Base-by-base conservation (phyloP, 2,113 vertebrate species). In the Zingel zingel region DNA sequence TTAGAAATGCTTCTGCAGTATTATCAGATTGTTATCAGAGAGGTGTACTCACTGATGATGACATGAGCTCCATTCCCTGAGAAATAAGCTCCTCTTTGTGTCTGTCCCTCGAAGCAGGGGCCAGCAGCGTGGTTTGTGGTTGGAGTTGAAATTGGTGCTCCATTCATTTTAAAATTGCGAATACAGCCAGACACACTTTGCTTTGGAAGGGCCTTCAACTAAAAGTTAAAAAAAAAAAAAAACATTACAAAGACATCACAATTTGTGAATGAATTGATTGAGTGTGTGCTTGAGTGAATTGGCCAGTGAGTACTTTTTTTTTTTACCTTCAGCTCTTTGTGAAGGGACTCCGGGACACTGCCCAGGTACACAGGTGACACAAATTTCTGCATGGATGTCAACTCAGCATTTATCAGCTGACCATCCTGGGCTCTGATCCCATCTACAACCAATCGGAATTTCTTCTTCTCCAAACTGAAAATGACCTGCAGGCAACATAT, bases 161-260 rank as follows among this genome's bases (percentile, higher is more conserved):
- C 95, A 23, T 97, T 96, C 91, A 97, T 86, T 86, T 96, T 96
- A 61, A 99, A 97, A 89, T 97, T 96, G 69, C 93, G 97, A 72
- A 99, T 73, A 77, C 98, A 99, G 23, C 98, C 97, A 14, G 96
- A 95, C 83, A 98, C 96, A 83, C 95, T 96, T 50, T 95, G 95
- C 63, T 86, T 72, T 12, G 97, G 97, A 43, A 98, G 93, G 43
- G 74, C 88, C 96, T 98, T 96, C 13, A 72, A 95, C 96, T 88
- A 11, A 23, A 73, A 93, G 48, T 11, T 0, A 14, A 57, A 36
- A 51, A 77, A 36, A 19, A 51, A 30, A 9, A 4, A 13, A 50
- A 25, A 2, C 1, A 23, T 53, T 5, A 39, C n/a, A 13, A 54
- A 19, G 0, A 7, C 2, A 54, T 47, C 16, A 27, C 15, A 0